Conservation (phyloP, 1,140 invertebrate genomes). For the Ostrea denselamellosa region DNA sequence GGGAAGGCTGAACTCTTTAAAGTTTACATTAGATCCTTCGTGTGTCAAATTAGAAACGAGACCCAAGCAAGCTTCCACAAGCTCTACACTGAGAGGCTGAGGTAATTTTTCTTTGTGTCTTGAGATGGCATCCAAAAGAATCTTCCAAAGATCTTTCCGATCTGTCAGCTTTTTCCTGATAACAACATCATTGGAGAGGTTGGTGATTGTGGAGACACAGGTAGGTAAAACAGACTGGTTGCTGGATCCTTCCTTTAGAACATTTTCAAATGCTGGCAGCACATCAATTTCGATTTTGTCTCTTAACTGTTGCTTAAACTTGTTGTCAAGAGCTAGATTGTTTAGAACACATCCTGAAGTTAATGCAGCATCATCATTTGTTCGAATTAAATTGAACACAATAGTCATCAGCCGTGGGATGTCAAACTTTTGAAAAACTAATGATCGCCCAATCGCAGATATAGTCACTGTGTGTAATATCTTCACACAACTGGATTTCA, state of each 20-base stretch:
- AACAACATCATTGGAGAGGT: conserved; percentile 57
- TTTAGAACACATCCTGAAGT: conserved; percentile 69
- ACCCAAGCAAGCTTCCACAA: conserved; percentile 58
- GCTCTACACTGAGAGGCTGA: conserved; percentile 49
- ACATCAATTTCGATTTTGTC: conserved; percentile 60
- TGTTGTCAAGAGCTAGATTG: conserved; percentile 73
- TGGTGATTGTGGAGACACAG: conserved; percentile 63
- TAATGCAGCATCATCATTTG: conserved; percentile 56
- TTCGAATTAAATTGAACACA: conserved; percentile 36
- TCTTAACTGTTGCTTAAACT: conserved; percentile 66
- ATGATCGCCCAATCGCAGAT: conserved; percentile 62
- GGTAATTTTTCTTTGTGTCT: conserved; percentile 52
- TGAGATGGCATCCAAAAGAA: conserved; percentile 54
- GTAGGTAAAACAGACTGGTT: conserved; percentile 56
- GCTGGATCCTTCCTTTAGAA: conserved; percentile 58
- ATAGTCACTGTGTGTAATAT: conserved; percentile 69
- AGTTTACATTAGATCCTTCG: conserved; percentile 39
- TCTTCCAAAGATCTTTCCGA: conserved; percentile 60
- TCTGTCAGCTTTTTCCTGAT: conserved; percentile 58
- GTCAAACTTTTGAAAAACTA: conserved; percentile 65
- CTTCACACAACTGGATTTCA: conserved; percentile 64
- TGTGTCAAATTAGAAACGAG: conserved; percentile 63
- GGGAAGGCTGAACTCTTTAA: conserved; percentile 56
- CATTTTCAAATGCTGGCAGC: conserved; percentile 21
- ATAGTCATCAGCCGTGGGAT: conserved; percentile 60